A percentile compares a stretch with the other conserved stretches of the same genome.
Evolutionary conservation across 2,888 invertebrate genomes (phyloP).

Genomic region (Hypolimnas misippus): DNA sequence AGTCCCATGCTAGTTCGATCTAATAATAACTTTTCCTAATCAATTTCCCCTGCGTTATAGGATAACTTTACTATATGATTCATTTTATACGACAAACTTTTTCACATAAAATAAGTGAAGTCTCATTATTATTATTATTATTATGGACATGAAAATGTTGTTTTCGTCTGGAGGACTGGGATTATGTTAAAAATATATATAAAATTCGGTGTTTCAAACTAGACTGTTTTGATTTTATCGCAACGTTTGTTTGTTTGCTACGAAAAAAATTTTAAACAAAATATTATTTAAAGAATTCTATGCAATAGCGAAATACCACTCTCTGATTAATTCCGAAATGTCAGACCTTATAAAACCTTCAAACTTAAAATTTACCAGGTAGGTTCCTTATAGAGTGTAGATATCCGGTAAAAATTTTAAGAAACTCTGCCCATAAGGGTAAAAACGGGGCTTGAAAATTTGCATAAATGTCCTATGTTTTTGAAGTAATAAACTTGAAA

Average conservation of each 20-base stretch:
- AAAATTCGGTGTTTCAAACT: neutral
- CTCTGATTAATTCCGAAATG: too few species aligned
- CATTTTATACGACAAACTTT: conserved; percentile 32
- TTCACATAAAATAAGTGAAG: conserved; percentile 25
- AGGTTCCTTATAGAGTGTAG: too few species aligned
- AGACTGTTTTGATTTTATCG: neutral
- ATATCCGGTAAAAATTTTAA: too few species aligned
- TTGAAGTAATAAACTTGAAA: too few species aligned
- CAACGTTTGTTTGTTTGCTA: neutral
- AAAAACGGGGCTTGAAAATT: too few species aligned
- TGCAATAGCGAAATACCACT: too few species aligned
- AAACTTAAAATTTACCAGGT: too few species aligned
- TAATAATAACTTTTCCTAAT: conserved; percentile 47
- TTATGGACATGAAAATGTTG: neutral
- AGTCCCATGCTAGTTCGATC: conserved; percentile 39
- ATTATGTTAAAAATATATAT: neutral
- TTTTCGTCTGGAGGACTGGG: neutral
- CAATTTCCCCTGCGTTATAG: conserved; percentile 44
- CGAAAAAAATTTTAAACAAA: neutral
- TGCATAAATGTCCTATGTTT: too few species aligned
- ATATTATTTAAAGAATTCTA: neutral
- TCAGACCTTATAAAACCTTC: too few species aligned
- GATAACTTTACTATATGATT: conserved; percentile 40
- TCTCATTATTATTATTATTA: conserved; percentile 13
- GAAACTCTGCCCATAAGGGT: too few species aligned